Base-by-base conservation (phyloP, 2,797 vertebrate genomes). In the Sebastes glaucus region DNA sequence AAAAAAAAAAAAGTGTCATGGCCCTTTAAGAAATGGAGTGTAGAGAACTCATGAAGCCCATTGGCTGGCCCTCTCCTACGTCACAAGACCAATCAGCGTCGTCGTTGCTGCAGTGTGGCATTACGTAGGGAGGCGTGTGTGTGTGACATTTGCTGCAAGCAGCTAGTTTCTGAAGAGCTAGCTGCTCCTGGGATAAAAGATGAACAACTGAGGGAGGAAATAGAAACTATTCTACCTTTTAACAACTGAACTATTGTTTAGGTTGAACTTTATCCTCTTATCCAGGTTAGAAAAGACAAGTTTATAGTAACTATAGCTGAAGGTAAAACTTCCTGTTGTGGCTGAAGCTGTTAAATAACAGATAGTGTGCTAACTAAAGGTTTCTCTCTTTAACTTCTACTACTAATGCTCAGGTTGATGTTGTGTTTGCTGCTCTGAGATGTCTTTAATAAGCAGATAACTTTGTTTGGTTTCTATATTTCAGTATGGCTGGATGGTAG, bases 141-240 rank as follows among this genome's bases (percentile, higher is more conserved):
- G 91, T 91, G 88, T 96, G 96, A 96, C 95, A 95, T 95, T 95
- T 93, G 90, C 85, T 83, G 92, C 78, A 83, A 63, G 83, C 63
- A 84, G 91, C 89, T 91, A 91, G 85, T 90, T 84, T 27, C 14
- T 28, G 59, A 84, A 52, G 18, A 78, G 86, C 86, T 92, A 93
- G 81, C 35, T 25, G 38, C 38, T 42, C 38, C 38, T 42, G 38
- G 72, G 65, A 80, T 62, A n/a, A 77, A 82, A 84, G 72, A 82
- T 68, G 71, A 69, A 49, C 69, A 84, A 77, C 63, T 60, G 60
- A 23, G 66, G 18, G 27, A 74, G 72, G 74, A 74, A 84, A 74
- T 32, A 23, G 25, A 62, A 38, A 55, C 11, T 67, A 38, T 18
- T 74, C 71, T 67, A 28, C 65, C 18, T 78, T 72, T 80, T 38